A percentile compares a stretch with the other conserved stretches of the same genome.
Conservation (phyloP, 2,888 invertebrate species). For the Andrena dorsata region DNA sequence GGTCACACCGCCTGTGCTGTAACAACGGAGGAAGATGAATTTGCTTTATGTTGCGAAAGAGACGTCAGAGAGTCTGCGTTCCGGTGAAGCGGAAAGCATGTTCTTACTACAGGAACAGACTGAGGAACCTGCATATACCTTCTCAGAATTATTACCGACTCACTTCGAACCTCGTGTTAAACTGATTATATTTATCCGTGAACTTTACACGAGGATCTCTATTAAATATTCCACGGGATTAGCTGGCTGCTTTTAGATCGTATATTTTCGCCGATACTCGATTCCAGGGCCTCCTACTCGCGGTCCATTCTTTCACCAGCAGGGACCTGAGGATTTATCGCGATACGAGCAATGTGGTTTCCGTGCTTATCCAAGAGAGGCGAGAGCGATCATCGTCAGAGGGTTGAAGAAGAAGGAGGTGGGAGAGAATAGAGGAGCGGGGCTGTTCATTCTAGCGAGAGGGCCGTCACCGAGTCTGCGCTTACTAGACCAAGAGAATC, state of each 20-base stretch:
- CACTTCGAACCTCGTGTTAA: too few relatives aligned
- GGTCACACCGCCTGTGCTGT: constrained; percentile 30
- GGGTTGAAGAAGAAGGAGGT: constrained; percentile 1
- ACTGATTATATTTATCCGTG: too few relatives aligned
- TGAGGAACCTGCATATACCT: neutral
- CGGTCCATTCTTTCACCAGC: neutral
- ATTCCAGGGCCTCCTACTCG: neutral
- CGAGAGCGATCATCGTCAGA: constrained; percentile 8
- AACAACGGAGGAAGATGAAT: constrained; percentile 51
- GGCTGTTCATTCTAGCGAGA: constrained; percentile 60
- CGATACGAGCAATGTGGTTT: constrained; percentile 26
- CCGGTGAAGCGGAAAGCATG: constrained; percentile 39
- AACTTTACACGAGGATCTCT: neutral
- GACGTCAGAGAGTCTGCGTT: constrained; percentile 60
- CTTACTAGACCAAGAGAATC: constrained; percentile 73
- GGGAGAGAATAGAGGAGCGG: neutral
- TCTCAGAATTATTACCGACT: neutral
- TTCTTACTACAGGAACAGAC: neutral
- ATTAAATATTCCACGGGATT: too few relatives aligned
- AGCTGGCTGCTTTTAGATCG: too few relatives aligned
- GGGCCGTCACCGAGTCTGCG: constrained; percentile 69
- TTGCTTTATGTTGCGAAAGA: constrained; percentile 61
- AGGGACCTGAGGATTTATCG: constrained; percentile 21
- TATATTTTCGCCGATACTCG: too few relatives aligned
- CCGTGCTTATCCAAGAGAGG: constrained; percentile 8